These are phyloP conservation scores for Octomys mimax DNA, from an alignment of 2,797 vertebrate genomes.

Conservation along the genomic window DNA sequence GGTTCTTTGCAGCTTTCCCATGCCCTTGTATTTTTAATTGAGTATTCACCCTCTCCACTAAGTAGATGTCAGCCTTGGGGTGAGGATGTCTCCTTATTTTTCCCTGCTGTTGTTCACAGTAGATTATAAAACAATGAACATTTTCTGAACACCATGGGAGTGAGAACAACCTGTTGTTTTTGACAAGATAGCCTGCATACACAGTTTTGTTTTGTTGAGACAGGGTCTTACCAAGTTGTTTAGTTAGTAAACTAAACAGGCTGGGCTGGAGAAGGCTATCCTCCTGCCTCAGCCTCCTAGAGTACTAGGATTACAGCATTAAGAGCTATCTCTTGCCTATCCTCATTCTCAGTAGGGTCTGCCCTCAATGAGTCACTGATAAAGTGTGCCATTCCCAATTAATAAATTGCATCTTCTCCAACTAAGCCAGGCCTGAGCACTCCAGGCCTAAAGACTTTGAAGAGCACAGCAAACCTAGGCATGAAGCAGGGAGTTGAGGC, in stretches of 20 bases:
- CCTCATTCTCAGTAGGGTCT: not conserved
- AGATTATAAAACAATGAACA: not conserved
- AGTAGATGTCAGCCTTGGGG: not conserved
- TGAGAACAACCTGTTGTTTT: not conserved
- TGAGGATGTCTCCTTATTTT: not conserved
- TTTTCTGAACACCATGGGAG: not conserved
- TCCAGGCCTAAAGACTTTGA: not conserved
- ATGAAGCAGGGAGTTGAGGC: not conserved
- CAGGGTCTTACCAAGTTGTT: not conserved
- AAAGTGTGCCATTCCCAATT: not conserved
- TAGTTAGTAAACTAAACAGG: not conserved
- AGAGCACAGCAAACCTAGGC: constrained; percentile 7
- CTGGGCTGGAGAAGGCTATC: not conserved
- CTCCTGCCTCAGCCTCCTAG: not conserved
- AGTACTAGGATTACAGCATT: not conserved
- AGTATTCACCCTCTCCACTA: not conserved
- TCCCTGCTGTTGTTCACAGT: not conserved
- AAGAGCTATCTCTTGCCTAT: not conserved
- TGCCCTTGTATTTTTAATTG: not conserved
- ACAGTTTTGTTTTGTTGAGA: not conserved
- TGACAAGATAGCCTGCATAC: not conserved
- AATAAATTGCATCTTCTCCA: not conserved
- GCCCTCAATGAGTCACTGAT: not conserved
- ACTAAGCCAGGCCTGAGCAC: not conserved
- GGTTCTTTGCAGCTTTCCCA: not conserved